These are phyloP conservation scores for Iphiclides podalirius DNA, from an alignment of 2,888 invertebrate species.

Conservation along the genomic window DNA sequence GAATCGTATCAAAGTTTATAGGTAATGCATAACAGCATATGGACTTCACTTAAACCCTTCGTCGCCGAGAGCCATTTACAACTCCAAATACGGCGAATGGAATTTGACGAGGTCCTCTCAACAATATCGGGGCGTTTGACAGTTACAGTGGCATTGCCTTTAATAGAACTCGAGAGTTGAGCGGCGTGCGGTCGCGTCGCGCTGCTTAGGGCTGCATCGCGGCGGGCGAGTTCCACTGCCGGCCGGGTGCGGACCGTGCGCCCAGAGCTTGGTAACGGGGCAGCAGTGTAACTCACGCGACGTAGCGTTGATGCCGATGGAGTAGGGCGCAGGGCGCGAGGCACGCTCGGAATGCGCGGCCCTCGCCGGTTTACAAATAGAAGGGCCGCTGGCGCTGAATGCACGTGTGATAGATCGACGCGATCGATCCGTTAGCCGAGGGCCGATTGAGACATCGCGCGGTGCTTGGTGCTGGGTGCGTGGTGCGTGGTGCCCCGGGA, in stretches of 20 bases:
- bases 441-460: slow-evolving; percentile 23
- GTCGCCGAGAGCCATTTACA: slow-evolving; percentile 18
- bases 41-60: slow-evolving; percentile 29
- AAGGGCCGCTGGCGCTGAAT: slow-evolving; percentile 72
- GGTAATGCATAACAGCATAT: slow-evolving; percentile 17
- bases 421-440: slow-evolving; percentile 63
- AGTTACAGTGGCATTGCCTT: slow-evolving; percentile 55
- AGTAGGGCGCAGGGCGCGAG: slow-evolving; percentile 57
- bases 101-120: slow-evolving; percentile 49
- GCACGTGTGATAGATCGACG: slow-evolving; percentile 74
- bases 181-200: slow-evolving; percentile 30
- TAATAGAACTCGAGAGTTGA: slow-evolving; percentile 46
- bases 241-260: slow-evolving; percentile 2
- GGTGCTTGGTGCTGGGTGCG: background rate
- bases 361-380: slow-evolving; percentile 79
- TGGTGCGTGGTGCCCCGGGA: slow-evolving; percentile 30
- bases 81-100: slow-evolving; percentile 35
- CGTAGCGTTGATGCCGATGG: slow-evolving; percentile 37
- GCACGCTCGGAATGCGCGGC: slow-evolving; percentile 74
- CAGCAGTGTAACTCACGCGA: slow-evolving; percentile 37
- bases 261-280: slow-evolving; percentile 27
- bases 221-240: slow-evolving; percentile 46
- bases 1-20: too few relatives aligned
- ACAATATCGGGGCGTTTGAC: slow-evolving; percentile 54
- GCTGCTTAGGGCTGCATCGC: slow-evolving; percentile 25